A percentile compares a stretch with the other conserved stretches of the same genome.
phyloP scores from a whole-genome alignment of 2,113 vertebrate species.

The Ceyx melanurus region DNA sequence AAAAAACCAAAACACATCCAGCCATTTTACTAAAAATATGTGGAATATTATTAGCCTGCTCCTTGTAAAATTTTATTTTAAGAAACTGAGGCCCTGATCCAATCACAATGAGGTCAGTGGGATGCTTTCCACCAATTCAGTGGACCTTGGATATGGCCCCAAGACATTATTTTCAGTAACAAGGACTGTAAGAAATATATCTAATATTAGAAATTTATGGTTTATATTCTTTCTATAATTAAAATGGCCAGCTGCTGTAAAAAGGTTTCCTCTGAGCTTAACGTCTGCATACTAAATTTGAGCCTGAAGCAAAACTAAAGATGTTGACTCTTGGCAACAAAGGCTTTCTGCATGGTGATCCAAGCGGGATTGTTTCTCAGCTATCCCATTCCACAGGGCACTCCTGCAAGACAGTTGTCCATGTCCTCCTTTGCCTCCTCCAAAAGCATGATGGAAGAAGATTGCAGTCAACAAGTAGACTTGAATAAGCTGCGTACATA shows the following conservation, averaged over 20 bases:
- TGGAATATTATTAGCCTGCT: slow-evolving; percentile 46
- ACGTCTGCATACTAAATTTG: background rate
- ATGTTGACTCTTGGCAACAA: background rate
- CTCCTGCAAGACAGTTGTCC: background rate
- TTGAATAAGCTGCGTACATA: background rate
- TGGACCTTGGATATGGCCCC: slow-evolving; percentile 56
- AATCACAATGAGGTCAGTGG: slow-evolving; percentile 68
- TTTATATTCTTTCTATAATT: slow-evolving; percentile 63
- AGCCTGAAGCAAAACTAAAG: slow-evolving; percentile 34
- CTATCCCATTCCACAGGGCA: background rate
- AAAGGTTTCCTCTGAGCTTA: slow-evolving; percentile 36
- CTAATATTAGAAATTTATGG: slow-evolving; percentile 66
- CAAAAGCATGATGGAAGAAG: background rate
- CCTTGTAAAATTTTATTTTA: slow-evolving; percentile 68
- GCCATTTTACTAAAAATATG: slow-evolving; percentile 45
- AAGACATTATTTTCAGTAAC: slow-evolving; percentile 65
- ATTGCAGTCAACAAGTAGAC: background rate
- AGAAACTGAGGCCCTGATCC: slow-evolving; percentile 47
- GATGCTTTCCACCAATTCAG: slow-evolving; percentile 59
- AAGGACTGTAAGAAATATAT: slow-evolving; percentile 53
- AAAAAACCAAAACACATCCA: background rate
- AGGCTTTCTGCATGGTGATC: background rate
- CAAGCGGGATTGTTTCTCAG: background rate
- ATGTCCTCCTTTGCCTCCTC: background rate
- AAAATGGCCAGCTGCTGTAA: slow-evolving; percentile 40